Evolutionary conservation across 2,113 vertebrate species (phyloP), one percentile per base, ranked within the genome.

Genomic region (Elaphurus davidianus): DNA sequence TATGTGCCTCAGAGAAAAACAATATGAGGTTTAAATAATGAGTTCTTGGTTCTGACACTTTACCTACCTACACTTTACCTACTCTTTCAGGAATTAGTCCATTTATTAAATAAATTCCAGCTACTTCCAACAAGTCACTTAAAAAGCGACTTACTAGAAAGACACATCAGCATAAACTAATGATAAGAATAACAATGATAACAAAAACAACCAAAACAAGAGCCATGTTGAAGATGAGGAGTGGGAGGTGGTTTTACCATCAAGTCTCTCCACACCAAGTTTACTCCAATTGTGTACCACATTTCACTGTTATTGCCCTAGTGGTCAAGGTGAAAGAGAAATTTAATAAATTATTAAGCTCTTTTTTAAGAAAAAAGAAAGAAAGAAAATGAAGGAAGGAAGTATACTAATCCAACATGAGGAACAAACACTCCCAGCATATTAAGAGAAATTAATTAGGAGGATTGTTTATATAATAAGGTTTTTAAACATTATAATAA

Each of bases 21-120:
- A 27, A 76, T 87, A 95, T 17, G 76, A 91, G 2, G 5, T 83
- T 92, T 97, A 50, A 92, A 94, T 93, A 95, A 97, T 95, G 79
- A 94, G 17, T 76, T 87, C 50, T 96, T 81, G 81, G n/a, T 92
- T 33, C 55, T 59, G 30, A 71, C 33, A 60, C 62, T 88, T 87
- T 79, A 87, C 14, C 33, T 62, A 28, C n/a, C 47, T 50, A 33
- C 33, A 60, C 57, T 88, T 87, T 79, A 87, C 17, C 28, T 62
- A 28, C 40, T 17, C 36, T 91, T 30, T 82, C 30, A 87, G 81
- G 25, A 82, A 54, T 91, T n/a, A 74, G 59, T 23, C 25, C 28
- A 92, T 84, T 94, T 94, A 50, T 30, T 92, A 91, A 96, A n/a
- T 36, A 71, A 84, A 87, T 89, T 54, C 33, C 64, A 79, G 23